These are phyloP conservation scores for Bombycilla garrulus DNA, from an alignment of 2,113 vertebrate species.

Conservation along the genomic window DNA sequence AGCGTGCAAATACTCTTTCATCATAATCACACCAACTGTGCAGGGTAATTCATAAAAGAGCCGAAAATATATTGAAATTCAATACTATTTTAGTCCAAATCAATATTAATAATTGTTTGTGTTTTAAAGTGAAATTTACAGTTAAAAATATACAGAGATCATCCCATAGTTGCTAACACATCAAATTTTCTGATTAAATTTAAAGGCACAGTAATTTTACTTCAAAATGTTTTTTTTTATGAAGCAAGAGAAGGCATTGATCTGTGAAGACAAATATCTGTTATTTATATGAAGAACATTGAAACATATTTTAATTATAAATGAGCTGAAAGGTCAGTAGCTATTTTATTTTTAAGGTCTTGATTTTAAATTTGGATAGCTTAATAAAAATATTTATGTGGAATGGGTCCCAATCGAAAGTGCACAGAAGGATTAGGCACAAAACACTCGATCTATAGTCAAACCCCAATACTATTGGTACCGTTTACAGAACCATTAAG, in stretches of 20 bases:
- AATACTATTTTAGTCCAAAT: conserved; percentile 83
- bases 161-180: conserved; percentile 69
- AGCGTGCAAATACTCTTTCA: conserved; percentile 74
- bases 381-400: neutral
- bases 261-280: conserved; percentile 65
- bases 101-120: conserved; percentile 87
- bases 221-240: conserved; percentile 61
- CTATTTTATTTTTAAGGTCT: conserved; percentile 62
- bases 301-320: conserved; percentile 65
- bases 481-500: neutral
- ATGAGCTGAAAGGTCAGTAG: conserved; percentile 67
- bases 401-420: neutral
- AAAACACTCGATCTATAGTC: neutral
- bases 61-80: conserved; percentile 79
- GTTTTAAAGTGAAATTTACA: conserved; percentile 78
- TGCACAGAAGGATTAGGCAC: neutral
- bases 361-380: conserved; percentile 12
- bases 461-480: neutral
- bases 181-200: conserved; percentile 71
- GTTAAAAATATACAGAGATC: conserved; percentile 73
- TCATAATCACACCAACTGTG: conserved; percentile 74
- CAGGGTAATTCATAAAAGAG: conserved; percentile 78
- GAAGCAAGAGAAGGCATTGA: conserved; percentile 50
- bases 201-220: conserved; percentile 62
- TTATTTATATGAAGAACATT: conserved; percentile 70